phyloP scores from a whole-genome alignment of 1,140 invertebrate genomes.

The Musca vetustissima region DNA sequence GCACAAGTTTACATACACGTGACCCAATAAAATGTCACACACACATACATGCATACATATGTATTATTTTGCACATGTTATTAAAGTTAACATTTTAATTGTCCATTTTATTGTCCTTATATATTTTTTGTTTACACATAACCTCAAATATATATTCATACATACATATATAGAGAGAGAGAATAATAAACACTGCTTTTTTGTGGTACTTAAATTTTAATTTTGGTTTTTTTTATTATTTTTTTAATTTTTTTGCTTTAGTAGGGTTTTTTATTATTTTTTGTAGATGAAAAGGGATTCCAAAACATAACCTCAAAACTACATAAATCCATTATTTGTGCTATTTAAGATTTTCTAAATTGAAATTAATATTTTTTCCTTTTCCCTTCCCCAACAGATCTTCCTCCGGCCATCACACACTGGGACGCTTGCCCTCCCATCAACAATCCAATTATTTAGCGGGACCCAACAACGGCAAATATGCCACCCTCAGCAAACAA shows the following conservation, averaged over 20 bases:
- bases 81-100: no score
- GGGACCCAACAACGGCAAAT: constrained; percentile 74
- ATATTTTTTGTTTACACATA: constrained; percentile 28
- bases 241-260: no score
- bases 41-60: no score
- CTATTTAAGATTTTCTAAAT: no score
- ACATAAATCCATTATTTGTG: constrained; percentile 5
- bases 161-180: not conserved
- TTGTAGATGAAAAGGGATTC: no score
- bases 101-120: no score
- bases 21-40: constrained; percentile 27
- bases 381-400: constrained; percentile 35
- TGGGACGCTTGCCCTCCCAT: constrained; percentile 58
- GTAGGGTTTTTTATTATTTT: no score
- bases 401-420: constrained; percentile 55
- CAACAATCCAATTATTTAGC: constrained; percentile 50
- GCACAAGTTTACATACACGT: constrained; percentile 15
- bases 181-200: not conserved
- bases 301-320: not conserved
- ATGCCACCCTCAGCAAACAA: constrained; percentile 89
- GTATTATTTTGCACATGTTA: no score
- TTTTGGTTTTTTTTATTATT: not conserved
- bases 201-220: not conserved
- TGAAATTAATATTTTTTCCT: not conserved
- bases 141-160: no score